Evolutionary conservation across 2,888 invertebrate genomes (phyloP).

Genomic region (Pachliopta kotzebuea): DNA sequence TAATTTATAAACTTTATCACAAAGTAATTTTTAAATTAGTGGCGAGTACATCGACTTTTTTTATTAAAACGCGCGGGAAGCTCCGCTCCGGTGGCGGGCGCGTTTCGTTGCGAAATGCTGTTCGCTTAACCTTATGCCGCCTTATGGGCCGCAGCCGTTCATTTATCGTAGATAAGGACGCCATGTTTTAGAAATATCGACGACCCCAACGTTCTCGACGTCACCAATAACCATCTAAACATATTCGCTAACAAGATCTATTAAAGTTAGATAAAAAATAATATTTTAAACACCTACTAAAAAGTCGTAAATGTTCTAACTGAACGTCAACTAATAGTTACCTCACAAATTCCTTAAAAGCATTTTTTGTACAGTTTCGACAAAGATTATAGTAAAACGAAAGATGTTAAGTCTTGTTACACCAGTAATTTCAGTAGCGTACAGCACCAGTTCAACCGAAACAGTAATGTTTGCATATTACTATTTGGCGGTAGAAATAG

Average conservation of each 20-base stretch:
- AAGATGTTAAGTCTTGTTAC: too few species aligned
- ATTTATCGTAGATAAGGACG: constrained; percentile 22
- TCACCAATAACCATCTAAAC: not conserved
- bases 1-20: not conserved
- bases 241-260: not conserved
- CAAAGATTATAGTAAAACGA: too few species aligned
- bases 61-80: constrained; percentile 26
- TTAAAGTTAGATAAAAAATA: too few species aligned
- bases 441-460: too few species aligned
- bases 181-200: constrained; percentile 23
- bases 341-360: too few species aligned
- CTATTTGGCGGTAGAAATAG: too few species aligned
- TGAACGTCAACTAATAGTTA: too few species aligned
- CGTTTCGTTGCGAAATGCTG: constrained; percentile 29
- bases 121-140: constrained; percentile 28
- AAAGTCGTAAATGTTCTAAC: too few species aligned
- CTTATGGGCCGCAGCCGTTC: constrained; percentile 26
- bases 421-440: too few species aligned
- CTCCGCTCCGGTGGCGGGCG: constrained; percentile 25
- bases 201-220: constrained; percentile 3
- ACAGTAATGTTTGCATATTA: too few species aligned
- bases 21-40: not conserved
- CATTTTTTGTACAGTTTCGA: too few species aligned
- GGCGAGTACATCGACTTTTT: not conserved
- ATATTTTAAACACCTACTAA: too few species aligned